Base-by-base conservation (phyloP, 23 tunicate species). In the Trididemnum miniatum region DNA sequence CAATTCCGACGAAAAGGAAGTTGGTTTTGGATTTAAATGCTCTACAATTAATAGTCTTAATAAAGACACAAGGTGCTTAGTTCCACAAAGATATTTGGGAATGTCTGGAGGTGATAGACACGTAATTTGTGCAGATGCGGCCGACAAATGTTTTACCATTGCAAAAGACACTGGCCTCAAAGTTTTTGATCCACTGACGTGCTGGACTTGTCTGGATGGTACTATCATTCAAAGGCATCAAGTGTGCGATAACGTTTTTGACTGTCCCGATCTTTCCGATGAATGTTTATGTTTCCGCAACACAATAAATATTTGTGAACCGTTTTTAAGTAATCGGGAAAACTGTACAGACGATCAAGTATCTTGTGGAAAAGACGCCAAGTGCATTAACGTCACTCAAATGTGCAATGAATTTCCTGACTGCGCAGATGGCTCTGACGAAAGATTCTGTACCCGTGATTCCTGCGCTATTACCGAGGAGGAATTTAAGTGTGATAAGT, bases 161-260 rank as follows among this genome's bases (percentile, higher is more conserved):
- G 30, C 71, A 1, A n/a, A 62, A 22, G 76, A 65, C 2, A 1
- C 30, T 12, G 83, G 71, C 7, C 33, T 51, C 31, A 65, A 65
- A 31, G 27, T 65, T 22, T 85, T 88, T 3, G 71, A 88, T 34
- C 54, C 34, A 0, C 1, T 40, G 35, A 67, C 35, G 69, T 88
- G 93, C 65, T 88, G 86, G 65, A 64, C 83, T 27, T 88, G 93
- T 34, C 33, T 77, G 20, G 87, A 88, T 52, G 93, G 93, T 24
- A 67, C 83, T 26, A 65, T 88, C 38, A 82, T 88, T 34, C 72
- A 59, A 33, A 65, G 83, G 31, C 36, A 65, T 23, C 93, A 88
- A 49, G 83, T 88, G 32, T 82, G 93, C 31, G 87, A 88, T 28
- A 50, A 74, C 36, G 31, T 88, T 0, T 77, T 77, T 54, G 86